Evolutionary conservation across 2,888 invertebrate genomes (phyloP), one percentile per base, ranked within the genome.

Genomic region (Coelinius sp.): DNA sequence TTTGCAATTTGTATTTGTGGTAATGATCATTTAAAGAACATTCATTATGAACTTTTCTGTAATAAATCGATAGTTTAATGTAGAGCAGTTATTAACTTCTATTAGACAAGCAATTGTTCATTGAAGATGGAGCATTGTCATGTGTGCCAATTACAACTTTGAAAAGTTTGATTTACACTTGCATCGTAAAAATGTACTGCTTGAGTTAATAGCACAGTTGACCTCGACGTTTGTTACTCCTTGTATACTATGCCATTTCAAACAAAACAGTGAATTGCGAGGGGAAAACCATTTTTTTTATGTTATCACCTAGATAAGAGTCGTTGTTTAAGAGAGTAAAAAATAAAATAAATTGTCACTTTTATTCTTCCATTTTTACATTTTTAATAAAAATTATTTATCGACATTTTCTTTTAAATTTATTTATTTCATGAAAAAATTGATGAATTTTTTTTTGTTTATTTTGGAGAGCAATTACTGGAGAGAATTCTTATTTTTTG

Each of bases 141-240:
- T 10, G 49, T 49, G 20, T 20, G 17, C 56, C 56, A 56, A 56
- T 56, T 56, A 56, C 56, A n/a, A 56, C 27, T 56, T 56, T 12
- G 12, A 59, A 59, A 31, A 59, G 59, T 35, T 35, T 59, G 59
- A 59, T 59, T 59, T 59, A 59, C 59, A 31, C 31, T 17, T 59
- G 3, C n/a, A 31, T 59, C 59, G 59, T 59, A 35, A 59, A 59
- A 59, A n/a, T 49, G 59, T 59, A 20, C 53, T 25, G 53, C 25
- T 53, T n/a, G 53, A 53, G 53, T 53, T 53, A 53, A 53, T 53
- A 10, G 53, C 53, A 53, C 53, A 53, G 14, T 59, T 17, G 59
- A 31, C 59, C 35, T 59, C 59, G 31, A 31, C 17, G 35, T 59
- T n/a, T 17, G 59, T 31, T 59, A 59, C 31, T 56, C 6, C 27